Evolutionary conservation across 2,113 vertebrate genomes (phyloP).

Genomic region (Elgaria multicarinata): DNA sequence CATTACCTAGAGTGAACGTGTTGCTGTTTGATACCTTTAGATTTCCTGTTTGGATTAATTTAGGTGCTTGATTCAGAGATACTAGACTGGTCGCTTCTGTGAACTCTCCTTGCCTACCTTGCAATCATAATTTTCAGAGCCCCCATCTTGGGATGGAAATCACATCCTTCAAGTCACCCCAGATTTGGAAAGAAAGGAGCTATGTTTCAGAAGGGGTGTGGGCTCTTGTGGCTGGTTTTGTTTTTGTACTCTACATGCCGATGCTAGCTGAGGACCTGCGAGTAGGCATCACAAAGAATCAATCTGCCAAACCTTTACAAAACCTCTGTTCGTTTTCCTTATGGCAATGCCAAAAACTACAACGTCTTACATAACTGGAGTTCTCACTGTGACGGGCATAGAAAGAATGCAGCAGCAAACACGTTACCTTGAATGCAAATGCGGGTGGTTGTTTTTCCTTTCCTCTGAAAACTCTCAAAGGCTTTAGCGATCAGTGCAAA

Average conservation of each 20-base stretch:
- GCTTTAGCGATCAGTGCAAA: neutral
- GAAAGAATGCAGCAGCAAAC: neutral
- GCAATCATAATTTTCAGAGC: neutral
- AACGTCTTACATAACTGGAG: neutral
- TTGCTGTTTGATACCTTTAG: neutral
- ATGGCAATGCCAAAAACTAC: neutral
- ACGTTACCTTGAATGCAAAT: neutral
- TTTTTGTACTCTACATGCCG: neutral
- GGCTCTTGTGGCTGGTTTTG: neutral
- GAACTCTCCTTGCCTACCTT: neutral
- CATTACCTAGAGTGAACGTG: neutral
- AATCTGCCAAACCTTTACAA: neutral
- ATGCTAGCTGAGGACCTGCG: neutral
- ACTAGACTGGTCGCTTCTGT: neutral
- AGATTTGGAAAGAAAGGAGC: neutral
- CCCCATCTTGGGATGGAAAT: neutral
- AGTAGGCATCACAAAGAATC: neutral
- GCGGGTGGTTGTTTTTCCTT: neutral
- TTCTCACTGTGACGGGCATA: neutral
- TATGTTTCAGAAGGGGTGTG: neutral
- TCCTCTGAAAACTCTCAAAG: neutral
- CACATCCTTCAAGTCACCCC: neutral
- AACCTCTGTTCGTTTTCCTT: neutral
- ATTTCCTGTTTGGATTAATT: neutral
- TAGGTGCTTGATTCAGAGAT: conserved; percentile 49